Evolutionary conservation across 2,113 vertebrate species (phyloP), one percentile per base, ranked within the genome.

Genomic region (Salminus brasiliensis): DNA sequence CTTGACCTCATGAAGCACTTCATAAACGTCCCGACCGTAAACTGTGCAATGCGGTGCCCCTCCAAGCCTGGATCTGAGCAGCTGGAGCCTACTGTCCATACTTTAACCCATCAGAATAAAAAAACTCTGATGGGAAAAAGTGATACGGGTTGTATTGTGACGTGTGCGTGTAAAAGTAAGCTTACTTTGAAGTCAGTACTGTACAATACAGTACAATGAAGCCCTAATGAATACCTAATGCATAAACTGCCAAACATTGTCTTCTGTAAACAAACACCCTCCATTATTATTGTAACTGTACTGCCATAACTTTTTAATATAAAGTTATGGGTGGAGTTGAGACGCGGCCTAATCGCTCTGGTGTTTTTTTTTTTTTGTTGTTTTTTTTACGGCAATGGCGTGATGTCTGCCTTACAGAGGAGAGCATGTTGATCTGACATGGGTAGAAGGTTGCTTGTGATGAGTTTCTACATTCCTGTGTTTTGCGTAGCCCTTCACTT

Each of bases 171-270:
- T 60, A 30, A 29, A 59, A 29, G n/a, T 23, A 23, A 27, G n/a
- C 23, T 47, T 59, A 10, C 60, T 30, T 15, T 45, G 10, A n/a
- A n/a, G 47, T 68, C 65, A 49, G n/a, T 74, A n/a, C 10, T 39
- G 45, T 29, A 57, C 25, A 49, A n/a, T 65, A 34, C 30, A 69
- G 76, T 47, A 57, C 39, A 49, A n/a, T n/a, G n/a, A n/a, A 66
- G 30, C n/a, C 15, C 47, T 63, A 15, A 39, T 65, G 32, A 25
- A 53, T 21, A 59, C 34, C 34, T 63, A 11, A 60, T 74, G 55
- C 66, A 60, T 43, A 76, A 82, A 81, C 80, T 85, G 77, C 79
- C 84, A 78, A 82, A 80, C 65, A 12, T 66, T 60, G 74, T 36
- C 43, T 49, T 18, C 27, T 78, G 76, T 80, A 47, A 77, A 78